These are phyloP conservation scores for Sitta carolinensis DNA, from an alignment of 2,797 vertebrate genomes.

Conservation along the genomic window DNA sequence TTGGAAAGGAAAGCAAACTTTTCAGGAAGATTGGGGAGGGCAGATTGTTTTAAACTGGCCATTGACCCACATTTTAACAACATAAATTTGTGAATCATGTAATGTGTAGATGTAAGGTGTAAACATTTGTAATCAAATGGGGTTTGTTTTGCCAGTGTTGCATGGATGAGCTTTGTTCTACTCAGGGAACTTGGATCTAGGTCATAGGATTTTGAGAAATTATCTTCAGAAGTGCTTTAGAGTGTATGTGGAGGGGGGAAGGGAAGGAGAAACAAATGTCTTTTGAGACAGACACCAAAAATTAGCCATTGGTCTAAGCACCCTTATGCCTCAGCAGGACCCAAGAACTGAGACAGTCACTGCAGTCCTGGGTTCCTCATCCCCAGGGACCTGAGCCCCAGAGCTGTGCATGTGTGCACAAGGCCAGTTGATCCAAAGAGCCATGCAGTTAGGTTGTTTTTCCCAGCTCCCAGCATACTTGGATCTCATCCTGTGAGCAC, in stretches of 20 bases:
- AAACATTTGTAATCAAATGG: neutral
- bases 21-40: neutral
- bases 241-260: neutral
- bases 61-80: neutral
- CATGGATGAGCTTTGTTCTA: neutral
- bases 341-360: neutral
- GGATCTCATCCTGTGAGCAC: neutral
- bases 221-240: neutral
- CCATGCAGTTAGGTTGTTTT: accelerated
- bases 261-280: neutral
- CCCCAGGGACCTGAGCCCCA: neutral
- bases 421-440: neutral
- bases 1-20: neutral
- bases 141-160: neutral
- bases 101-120: neutral
- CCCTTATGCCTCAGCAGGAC: neutral
- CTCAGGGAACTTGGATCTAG: neutral
- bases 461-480: neutral
- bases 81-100: neutral
- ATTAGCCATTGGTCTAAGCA: neutral
- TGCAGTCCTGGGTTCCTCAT: neutral
- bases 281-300: neutral
- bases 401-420: neutral
- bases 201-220: neutral
- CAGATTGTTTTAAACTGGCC: neutral